phyloP scores from a whole-genome alignment of 2,888 invertebrate species.

The Pseudeuparius sepicola region DNA sequence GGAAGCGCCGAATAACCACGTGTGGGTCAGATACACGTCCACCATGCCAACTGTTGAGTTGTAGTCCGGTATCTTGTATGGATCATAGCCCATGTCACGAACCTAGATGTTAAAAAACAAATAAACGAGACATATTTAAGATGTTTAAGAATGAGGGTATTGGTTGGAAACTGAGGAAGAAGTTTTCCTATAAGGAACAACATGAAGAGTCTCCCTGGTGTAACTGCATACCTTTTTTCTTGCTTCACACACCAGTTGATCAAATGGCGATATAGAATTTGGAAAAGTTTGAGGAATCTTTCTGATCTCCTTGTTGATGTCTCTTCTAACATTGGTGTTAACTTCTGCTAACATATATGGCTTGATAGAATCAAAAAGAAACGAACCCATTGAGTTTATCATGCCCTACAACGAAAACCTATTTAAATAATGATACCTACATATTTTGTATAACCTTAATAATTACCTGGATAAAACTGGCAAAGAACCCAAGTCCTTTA shows the following conservation, averaged over 20 bases:
- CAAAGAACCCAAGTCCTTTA: slow-evolving; percentile 70
- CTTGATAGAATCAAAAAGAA: slow-evolving; percentile 80
- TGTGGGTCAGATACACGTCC: slow-evolving; percentile 58
- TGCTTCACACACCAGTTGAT: slow-evolving; percentile 68
- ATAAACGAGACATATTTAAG: too few species aligned
- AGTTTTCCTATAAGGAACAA: too few species aligned
- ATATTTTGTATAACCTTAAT: slow-evolving; percentile 3
- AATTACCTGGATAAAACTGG: slow-evolving; percentile 44
- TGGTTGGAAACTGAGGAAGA: too few species aligned
- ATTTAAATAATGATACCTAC: slow-evolving; percentile 7
- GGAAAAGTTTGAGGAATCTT: slow-evolving; percentile 66
- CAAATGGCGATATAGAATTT: slow-evolving; percentile 77
- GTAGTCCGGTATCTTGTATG: slow-evolving; percentile 62
- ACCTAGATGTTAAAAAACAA: too few species aligned
- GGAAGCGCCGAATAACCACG: slow-evolving; percentile 69
- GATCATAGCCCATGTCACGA: slow-evolving; percentile 57
- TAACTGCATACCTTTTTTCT: slow-evolving; percentile 64
- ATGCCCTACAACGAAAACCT: slow-evolving; percentile 40
- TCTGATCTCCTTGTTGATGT: slow-evolving; percentile 64
- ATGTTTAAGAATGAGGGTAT: too few species aligned
- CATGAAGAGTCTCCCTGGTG: too few species aligned
- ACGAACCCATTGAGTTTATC: slow-evolving; percentile 70
- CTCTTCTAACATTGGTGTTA: slow-evolving; percentile 60
- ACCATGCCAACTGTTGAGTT: slow-evolving; percentile 62
- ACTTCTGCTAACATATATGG: slow-evolving; percentile 72